Base-by-base conservation (phyloP, 2,888 invertebrate species). In the Amphiduros pacificus region DNA sequence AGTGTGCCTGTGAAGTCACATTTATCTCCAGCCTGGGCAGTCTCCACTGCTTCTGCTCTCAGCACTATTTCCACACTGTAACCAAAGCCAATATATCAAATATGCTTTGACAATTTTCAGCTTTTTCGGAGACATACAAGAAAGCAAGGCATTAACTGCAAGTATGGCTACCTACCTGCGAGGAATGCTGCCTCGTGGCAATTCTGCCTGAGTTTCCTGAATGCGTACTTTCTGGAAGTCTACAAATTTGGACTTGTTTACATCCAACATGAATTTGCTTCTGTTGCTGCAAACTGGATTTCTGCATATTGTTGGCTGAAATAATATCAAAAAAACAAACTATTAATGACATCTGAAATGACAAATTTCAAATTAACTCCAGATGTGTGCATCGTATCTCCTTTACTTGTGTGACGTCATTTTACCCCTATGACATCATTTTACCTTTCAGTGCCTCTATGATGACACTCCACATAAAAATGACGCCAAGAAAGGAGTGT, bases 171-270 rank as follows among this genome's bases (percentile, higher is more conserved):
- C 20, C 36, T 64, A 87, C 87, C 94, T 94, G 41, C 99, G 87
- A 0, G 99, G 99, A 74, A 99, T 96, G 76, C 94, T 93, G 2
- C 99, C 99, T 51, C 97, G 85, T 0, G 99, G 99, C 32, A 99
- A 84, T 81, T 99, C 99, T 0, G 94, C 90, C 82, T 99, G 99
- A 0, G 94, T 94, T 84, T 99, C 99, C 82, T 99, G 99, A 69
- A 99, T 91, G 60, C 97, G 87, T 2, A 95, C 90, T 85, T 98
- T 99, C 85, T 99, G 99, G 81, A 99, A 99, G 84, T 99, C 99
- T 0, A 98, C 91, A 84, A 99, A 99, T 26, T 89, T 85, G 0
- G 96, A 96, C 80, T 94, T 94, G 82, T 95, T 93, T 6, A 94
- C 89, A 76, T 98, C 93, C 66, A 99, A 83, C 86, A 90, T 88